phyloP scores from a whole-genome alignment of 2,888 invertebrate genomes.

The Nymphalis polychloros region DNA sequence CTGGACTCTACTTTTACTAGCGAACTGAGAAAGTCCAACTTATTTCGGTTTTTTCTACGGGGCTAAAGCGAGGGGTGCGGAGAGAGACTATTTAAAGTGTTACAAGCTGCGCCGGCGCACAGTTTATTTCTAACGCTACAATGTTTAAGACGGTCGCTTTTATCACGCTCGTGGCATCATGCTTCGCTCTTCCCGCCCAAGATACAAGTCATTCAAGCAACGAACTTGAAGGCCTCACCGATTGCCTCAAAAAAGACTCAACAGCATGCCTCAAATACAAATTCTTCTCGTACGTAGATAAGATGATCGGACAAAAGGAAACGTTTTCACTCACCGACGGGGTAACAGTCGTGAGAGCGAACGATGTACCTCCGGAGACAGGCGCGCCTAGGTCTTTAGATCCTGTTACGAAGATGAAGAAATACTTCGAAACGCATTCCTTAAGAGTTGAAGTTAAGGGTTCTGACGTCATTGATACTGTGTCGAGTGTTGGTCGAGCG shows the following conservation, averaged over 20 bases:
- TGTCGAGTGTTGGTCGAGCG: conserved; percentile 90
- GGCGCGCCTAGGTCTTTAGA: conserved; percentile 89
- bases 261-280: conserved; percentile 93
- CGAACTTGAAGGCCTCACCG: conserved; percentile 89
- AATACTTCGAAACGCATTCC: conserved; percentile 90
- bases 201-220: conserved; percentile 87
- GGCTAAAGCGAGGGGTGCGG: conserved; percentile 58
- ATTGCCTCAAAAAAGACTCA: conserved; percentile 91
- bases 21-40: conserved; percentile 73
- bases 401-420: conserved; percentile 86
- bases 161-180: conserved; percentile 72
- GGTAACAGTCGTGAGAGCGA: conserved; percentile 90
- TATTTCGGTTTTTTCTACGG: conserved; percentile 65
- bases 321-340: conserved; percentile 90
- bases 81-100: conserved; percentile 70
- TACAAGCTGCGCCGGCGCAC: conserved; percentile 59
- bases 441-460: conserved; percentile 93
- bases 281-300: conserved; percentile 92
- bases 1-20: conserved; percentile 74
- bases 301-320: conserved; percentile 90
- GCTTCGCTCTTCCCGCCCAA: conserved; percentile 86
- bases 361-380: conserved; percentile 85
- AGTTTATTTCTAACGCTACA: conserved; percentile 59
- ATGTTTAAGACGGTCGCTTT: conserved; percentile 70
- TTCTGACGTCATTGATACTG: conserved; percentile 89